Evolutionary conservation across 2,797 vertebrate species (phyloP).

Genomic region (Sebastes hubbsi): DNA sequence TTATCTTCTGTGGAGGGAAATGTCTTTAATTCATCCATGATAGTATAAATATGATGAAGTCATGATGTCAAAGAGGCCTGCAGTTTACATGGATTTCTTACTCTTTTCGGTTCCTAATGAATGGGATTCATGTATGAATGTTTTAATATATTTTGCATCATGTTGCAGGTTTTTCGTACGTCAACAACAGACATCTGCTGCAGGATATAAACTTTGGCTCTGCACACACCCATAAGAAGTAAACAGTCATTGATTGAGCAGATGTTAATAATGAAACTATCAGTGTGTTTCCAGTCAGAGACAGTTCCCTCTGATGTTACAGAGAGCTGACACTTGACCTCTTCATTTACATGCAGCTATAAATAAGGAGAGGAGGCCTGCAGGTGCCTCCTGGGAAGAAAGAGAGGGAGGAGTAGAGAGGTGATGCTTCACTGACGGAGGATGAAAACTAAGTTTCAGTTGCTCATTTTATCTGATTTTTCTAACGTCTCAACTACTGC

Average conservation of each 20-base stretch:
- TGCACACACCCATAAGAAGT: background rate
- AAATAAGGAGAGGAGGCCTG: background rate
- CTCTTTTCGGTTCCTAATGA: background rate
- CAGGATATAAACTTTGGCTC: background rate
- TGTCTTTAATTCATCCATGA: background rate
- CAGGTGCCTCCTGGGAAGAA: conserved; percentile 53
- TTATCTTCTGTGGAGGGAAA: background rate
- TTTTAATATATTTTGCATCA: background rate
- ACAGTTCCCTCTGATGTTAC: background rate
- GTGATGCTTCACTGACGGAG: conserved; percentile 17
- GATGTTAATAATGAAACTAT: background rate
- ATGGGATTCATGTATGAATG: background rate
- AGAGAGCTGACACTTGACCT: background rate
- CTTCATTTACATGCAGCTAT: conserved; percentile 26
- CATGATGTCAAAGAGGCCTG: background rate
- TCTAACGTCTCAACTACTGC: background rate
- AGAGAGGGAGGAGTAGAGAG: conserved; percentile 1
- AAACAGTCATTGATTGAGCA: background rate
- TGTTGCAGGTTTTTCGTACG: background rate
- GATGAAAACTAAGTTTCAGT: conserved; percentile 8
- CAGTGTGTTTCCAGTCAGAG: conserved; percentile 7
- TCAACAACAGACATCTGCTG: background rate
- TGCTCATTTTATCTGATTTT: background rate
- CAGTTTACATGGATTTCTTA: background rate
- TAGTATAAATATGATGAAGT: background rate